These are phyloP conservation scores for Pyrgilauda ruficollis DNA, from an alignment of 2,113 vertebrate genomes.

Conservation along the genomic window DNA sequence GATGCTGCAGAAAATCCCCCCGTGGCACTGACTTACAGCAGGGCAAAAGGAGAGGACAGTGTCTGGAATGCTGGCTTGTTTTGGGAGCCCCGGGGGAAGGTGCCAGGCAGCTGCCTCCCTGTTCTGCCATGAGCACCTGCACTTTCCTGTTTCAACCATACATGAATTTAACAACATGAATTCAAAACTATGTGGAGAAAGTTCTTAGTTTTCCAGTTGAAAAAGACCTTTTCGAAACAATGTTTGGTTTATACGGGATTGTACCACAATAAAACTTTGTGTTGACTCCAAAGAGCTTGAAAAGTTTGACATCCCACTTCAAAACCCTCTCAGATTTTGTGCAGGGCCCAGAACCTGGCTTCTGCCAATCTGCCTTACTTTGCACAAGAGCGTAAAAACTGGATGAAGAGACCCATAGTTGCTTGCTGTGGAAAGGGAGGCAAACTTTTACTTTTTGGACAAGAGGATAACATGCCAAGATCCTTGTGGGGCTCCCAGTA, in stretches of 20 bases:
- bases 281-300: not conserved
- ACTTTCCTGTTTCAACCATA: not conserved
- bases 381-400: not conserved
- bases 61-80: not conserved
- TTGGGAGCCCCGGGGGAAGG: not conserved
- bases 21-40: not conserved
- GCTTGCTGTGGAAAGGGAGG: not conserved
- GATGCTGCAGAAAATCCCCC: not conserved
- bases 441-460: not conserved
- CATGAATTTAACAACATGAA: fast-evolving
- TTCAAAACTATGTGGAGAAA: not conserved
- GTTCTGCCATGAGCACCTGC: not conserved
- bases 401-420: not conserved
- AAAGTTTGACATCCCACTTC: not conserved
- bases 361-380: not conserved
- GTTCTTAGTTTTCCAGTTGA: not conserved
- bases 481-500: not conserved
- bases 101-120: not conserved
- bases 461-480: not conserved
- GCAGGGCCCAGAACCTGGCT: not conserved
- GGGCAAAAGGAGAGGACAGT: not conserved
- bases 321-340: not conserved
- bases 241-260: not conserved
- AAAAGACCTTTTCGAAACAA: not conserved
- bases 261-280: not conserved